phyloP scores from a whole-genome alignment of 2,113 vertebrate genomes.

The Odocoileus hemionus region DNA sequence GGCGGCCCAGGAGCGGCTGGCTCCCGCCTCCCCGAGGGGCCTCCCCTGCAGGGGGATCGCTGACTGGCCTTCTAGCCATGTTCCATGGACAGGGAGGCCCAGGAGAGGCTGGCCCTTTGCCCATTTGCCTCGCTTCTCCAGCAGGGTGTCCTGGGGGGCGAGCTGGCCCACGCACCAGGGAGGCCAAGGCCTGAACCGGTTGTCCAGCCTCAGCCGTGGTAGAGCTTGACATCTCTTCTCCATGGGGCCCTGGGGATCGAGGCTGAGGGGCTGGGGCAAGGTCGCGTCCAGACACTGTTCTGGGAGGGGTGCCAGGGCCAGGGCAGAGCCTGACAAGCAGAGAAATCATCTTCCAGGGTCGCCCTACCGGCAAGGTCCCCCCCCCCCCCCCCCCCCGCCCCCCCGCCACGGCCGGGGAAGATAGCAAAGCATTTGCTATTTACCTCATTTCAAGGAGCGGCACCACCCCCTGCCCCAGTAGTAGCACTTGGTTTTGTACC shows the following conservation, averaged over 20 bases:
- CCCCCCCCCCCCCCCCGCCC: accelerated
- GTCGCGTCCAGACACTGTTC: not conserved
- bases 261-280: not conserved
- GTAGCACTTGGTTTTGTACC: not conserved
- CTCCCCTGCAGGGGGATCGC: not conserved
- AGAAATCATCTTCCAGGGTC: not conserved
- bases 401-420: not conserved
- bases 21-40: not conserved
- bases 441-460: not conserved
- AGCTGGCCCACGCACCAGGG: accelerated
- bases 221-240: not conserved
- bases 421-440: not conserved
- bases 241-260: not conserved
- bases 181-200: not conserved
- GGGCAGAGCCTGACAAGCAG: not conserved
- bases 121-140: not conserved
- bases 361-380: not conserved
- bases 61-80: not conserved
- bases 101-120: not conserved
- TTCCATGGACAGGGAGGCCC: not conserved
- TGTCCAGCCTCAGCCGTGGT: not conserved
- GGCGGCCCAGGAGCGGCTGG: not conserved
- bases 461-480: not conserved
- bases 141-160: not conserved
- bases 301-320: not conserved